These are phyloP conservation scores for Hemibagrus guttatus DNA, from an alignment of 2,797 vertebrate genomes.

Conservation along the genomic window DNA sequence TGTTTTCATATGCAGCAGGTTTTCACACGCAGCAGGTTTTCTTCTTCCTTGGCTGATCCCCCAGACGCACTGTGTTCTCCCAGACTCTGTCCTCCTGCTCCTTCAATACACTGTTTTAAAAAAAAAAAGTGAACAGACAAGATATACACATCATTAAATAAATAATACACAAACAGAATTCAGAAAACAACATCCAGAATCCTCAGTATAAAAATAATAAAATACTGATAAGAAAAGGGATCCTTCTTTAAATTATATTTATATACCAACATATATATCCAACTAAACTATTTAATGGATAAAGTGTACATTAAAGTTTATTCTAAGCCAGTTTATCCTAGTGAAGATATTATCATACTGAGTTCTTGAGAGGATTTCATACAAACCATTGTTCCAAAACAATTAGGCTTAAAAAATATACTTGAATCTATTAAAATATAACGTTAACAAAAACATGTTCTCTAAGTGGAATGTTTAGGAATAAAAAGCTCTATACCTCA, in stretches of 20 bases:
- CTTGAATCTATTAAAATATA: neutral
- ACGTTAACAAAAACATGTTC: neutral
- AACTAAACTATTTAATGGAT: neutral
- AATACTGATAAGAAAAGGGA: neutral
- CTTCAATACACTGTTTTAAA: conserved; percentile 71
- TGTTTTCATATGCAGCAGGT: neutral
- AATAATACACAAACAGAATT: neutral
- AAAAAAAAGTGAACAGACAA: conserved; percentile 10
- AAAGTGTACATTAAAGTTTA: neutral
- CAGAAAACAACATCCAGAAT: neutral
- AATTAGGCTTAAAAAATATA: neutral
- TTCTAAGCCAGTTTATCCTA: neutral
- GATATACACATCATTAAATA: neutral
- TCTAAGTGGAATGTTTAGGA: neutral
- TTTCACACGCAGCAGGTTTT: conserved; percentile 83
- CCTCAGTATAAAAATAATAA: neutral
- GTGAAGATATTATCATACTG: no score
- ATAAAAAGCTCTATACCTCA: neutral
- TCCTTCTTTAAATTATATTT: neutral
- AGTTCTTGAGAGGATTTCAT: neutral
- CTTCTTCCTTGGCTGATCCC: conserved; percentile 73
- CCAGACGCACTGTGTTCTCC: conserved; percentile 77
- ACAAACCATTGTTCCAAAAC: neutral
- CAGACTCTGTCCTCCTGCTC: conserved; percentile 84
- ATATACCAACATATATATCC: neutral